Evolutionary conservation across 2,797 vertebrate genomes (phyloP), one percentile per base, ranked within the genome.

Genomic region (Tadarida brasiliensis): DNA sequence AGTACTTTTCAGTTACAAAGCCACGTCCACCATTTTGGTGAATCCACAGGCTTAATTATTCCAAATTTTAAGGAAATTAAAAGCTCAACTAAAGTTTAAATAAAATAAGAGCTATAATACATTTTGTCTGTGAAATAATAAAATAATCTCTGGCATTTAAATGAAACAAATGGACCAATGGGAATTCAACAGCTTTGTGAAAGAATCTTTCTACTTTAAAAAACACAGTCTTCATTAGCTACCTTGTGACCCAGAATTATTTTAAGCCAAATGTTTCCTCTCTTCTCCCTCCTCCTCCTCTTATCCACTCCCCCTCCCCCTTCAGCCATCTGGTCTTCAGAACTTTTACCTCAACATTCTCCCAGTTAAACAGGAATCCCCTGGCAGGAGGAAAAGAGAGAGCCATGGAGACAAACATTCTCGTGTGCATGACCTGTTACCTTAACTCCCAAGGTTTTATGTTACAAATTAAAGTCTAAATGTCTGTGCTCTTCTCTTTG

Each of bases 151-250:
- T 71, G 57, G 54, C 94, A 89, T 56, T 85, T 77, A 84, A 74
- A 86, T 16, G 47, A 88, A 89, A 70, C 30, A 73, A 87, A 63
- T 4, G 91, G 24, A 26, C 28, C 24, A 78, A 20, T 11, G 2
- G 11, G n/a, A 26, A 33, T 93, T 90, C 56, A 90, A 87, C 51
- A 91, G 33, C 33, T 91, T 92, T 59, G 67, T 57, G 39, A 76
- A 63, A 85, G 24, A 67, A 59, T n/a, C 83, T 76, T 96, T 88
- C 71, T 67, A 94, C 57, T 86, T 92, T 59, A 82, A 93, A 94
- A 54, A 11, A 57, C 30, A 49, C 63, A 93, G 61, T 65, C 39
- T 47, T 74, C 54, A 67, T 70, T 85, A 81, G 57, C 61, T 76
- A 89, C 4, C 4, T 0, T 28, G 49, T 76, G 73, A 87, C 17